A percentile compares a stretch with the other conserved stretches of the same genome.
Conservation (phyloP, 2,797 vertebrate species). For the Pangasius djambal region DNA sequence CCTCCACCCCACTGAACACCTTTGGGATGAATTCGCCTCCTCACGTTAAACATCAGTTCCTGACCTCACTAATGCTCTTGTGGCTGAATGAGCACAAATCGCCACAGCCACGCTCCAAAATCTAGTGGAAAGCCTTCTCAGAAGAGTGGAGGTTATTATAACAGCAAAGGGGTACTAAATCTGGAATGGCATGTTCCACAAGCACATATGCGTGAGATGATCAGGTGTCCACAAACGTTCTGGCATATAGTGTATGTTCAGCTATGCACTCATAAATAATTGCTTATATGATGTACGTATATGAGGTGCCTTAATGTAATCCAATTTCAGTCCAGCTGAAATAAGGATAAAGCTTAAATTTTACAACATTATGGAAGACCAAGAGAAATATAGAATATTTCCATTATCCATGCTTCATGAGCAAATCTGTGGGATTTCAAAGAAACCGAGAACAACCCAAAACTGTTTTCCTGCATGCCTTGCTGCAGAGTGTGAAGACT, state of each 20-base stretch:
- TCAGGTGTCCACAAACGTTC: not conserved
- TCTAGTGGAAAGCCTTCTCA: not conserved
- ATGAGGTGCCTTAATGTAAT: not conserved
- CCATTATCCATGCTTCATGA: not conserved
- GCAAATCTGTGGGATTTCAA: not conserved
- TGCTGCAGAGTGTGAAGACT: slow-evolving; percentile 78
- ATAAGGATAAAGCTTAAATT: not conserved
- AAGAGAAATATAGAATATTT: not conserved
- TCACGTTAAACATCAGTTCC: not conserved
- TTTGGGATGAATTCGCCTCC: not conserved
- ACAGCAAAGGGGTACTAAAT: not conserved
- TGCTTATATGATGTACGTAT: not conserved
- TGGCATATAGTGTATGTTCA: not conserved
- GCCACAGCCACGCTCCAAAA: not conserved
- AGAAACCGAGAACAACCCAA: not conserved
- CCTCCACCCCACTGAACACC: not conserved
- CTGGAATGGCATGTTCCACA: not conserved
- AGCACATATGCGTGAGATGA: not conserved
- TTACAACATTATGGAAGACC: not conserved
- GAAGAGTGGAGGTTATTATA: not conserved
- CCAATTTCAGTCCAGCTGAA: not conserved
- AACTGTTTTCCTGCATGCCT: not conserved
- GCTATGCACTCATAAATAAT: not conserved
- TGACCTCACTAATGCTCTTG: not conserved
- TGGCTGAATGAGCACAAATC: not conserved